Base-by-base conservation (phyloP, 1,140 invertebrate genomes). In the Cydia strobilella region DNA sequence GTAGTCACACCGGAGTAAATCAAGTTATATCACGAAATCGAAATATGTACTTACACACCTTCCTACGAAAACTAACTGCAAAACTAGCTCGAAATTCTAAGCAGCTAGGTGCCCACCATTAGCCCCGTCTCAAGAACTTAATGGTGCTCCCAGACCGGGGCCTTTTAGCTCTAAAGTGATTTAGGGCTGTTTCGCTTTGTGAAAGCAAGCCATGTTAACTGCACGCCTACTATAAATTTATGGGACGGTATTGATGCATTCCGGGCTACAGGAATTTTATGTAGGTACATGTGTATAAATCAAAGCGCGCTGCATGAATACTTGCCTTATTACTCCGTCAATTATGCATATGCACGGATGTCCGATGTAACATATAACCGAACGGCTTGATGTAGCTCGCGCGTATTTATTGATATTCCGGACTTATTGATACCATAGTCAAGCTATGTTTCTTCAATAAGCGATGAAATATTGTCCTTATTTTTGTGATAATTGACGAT, bases 91-190 rank as follows among this genome's bases (percentile, higher is more conserved):
- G 73, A 73, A 78, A 75, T 78, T 65, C 76, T 80, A 75, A 82
- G 74, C 77, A 80, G 74, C 73, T 77, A 80, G 81, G 80, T 80
- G 79, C 74, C 78, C 79, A 83, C 86, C 86, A 87, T 91, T 90
- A 90, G 86, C 82, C 82, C 83, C 84, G 90, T 91, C 90, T 91
- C 84, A 82, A 91, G 85, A 82, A 85, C 86, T 83, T 91, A 90
- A 91, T 90, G 87, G 84, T 79, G 78, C 77, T 59, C 76, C 65
- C 74, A 77, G 65, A 77, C 62, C 76, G 75, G 74, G 65, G 65
- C 76, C 75, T 78, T 79, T 84, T 78, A 81, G 76, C 73, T 79
- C 79, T 83, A 45, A 74, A 27, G 77, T 79, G 75, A 76, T 77
- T 73, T 76, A 72, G 65, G 71, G 71, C 45, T 72, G 71, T 48